phyloP scores from a whole-genome alignment of 2,797 vertebrate genomes.

The Falco biarmicus region DNA sequence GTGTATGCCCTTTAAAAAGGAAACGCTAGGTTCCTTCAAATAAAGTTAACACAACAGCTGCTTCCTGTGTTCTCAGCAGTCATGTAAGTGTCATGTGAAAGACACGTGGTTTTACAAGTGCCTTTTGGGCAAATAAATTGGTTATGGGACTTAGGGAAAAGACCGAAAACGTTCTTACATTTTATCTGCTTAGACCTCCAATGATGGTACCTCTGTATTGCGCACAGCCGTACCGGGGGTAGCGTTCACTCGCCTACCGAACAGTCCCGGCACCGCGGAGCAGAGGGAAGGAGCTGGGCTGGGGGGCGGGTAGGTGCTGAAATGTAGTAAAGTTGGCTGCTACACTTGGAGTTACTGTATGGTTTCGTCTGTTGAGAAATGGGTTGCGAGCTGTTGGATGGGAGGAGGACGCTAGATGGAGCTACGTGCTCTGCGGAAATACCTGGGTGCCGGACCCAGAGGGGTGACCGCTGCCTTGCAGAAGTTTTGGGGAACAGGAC shows the following conservation, averaged over 20 bases:
- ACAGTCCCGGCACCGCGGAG: neutral
- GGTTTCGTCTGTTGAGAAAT: neutral
- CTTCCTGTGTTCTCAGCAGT: neutral
- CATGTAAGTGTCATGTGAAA: rapidly evolving
- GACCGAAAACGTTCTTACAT: rapidly evolving
- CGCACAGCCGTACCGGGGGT: rapidly evolving
- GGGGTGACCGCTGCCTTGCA: neutral
- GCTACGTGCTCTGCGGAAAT: neutral
- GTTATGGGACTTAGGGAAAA: rapidly evolving
- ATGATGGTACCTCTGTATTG: rapidly evolving
- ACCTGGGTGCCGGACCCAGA: neutral
- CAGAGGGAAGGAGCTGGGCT: neutral
- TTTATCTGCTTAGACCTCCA: neutral
- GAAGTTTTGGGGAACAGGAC: neutral
- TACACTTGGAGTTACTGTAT: neutral
- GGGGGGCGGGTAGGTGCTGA: neutral
- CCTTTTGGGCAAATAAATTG: neutral
- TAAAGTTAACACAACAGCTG: neutral
- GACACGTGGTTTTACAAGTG: rapidly evolving
- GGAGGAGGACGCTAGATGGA: constrained; percentile 15
- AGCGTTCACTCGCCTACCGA: rapidly evolving
- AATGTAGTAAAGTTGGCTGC: rapidly evolving
- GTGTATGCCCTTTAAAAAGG: rapidly evolving
- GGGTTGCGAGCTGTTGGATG: rapidly evolving
- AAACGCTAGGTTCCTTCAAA: neutral